A percentile compares a stretch with the other conserved stretches of the same genome.
Conservation (phyloP, 2,113 vertebrate genomes). For the Prolemur simus region DNA sequence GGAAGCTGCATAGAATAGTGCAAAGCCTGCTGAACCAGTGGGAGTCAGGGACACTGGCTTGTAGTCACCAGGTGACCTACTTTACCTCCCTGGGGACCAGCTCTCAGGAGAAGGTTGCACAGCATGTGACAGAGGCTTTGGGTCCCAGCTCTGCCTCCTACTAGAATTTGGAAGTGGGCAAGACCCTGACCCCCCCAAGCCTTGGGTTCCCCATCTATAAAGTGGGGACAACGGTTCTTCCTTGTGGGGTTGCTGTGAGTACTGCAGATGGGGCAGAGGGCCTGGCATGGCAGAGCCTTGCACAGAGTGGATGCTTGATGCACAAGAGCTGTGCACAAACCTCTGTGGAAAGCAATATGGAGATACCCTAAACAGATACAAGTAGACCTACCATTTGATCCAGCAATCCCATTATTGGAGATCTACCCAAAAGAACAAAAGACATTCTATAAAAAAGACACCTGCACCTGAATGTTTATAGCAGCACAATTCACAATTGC, state of each 20-base stretch:
- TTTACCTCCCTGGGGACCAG: not conserved
- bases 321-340: no score
- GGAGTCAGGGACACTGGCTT: fast-evolving
- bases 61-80: not conserved
- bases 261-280: not conserved
- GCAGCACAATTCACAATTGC: no score
- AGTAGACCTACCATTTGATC: no score
- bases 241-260: not conserved
- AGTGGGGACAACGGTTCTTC: not conserved
- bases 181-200: not conserved
- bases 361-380: no score
- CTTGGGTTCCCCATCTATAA: not conserved
- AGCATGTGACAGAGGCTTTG: not conserved
- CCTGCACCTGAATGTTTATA: no score
- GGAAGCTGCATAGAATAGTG: not conserved
- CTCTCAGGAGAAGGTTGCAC: not conserved
- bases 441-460: no score
- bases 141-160: not conserved
- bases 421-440: no score
- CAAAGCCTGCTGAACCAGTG: not conserved
- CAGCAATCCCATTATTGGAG: no score
- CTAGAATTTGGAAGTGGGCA: not conserved
- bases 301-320: not conserved
- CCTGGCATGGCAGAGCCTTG: not conserved
- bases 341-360: no score